Conservation (phyloP, 2,888 invertebrate species). For the Deilephila elpenor region DNA sequence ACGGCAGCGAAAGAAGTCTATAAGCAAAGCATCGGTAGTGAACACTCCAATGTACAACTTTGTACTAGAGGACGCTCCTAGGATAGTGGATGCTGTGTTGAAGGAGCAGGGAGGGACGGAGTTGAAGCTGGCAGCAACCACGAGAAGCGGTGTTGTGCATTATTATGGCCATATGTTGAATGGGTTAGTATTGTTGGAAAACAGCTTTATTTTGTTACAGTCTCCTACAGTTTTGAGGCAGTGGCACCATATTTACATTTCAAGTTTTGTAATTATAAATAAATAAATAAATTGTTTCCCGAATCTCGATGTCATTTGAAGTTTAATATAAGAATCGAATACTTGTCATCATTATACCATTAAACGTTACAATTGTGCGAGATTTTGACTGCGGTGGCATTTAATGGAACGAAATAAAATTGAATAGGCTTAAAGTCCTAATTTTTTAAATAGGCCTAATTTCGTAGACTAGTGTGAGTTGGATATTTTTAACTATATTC, state of each 20-base stretch:
- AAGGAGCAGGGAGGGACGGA: conserved; percentile 78
- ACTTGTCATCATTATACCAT: not conserved
- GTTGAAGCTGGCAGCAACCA: conserved; percentile 83
- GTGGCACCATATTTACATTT: too few relatives aligned
- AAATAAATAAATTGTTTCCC: not conserved
- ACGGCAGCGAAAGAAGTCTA: conserved; percentile 66
- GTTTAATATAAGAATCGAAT: too few relatives aligned
- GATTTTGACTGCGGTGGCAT: not conserved
- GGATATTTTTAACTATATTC: too few relatives aligned
- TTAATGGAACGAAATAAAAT: too few relatives aligned
- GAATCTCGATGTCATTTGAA: not conserved
- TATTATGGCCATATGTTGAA: conserved; percentile 91
- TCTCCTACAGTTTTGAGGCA: too few relatives aligned
- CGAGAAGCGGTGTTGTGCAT: conserved; percentile 91
- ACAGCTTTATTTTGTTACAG: too few relatives aligned
- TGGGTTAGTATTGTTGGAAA: conserved; percentile 81
- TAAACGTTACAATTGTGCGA: not conserved
- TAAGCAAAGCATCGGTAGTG: conserved; percentile 41
- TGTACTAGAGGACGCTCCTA: conserved; percentile 89
- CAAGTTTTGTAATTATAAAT: too few relatives aligned
- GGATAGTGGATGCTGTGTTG: conserved; percentile 74
- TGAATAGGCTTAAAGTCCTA: too few relatives aligned
- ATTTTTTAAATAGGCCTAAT: too few relatives aligned
- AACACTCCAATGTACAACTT: conserved; percentile 79
- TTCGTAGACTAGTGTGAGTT: too few relatives aligned